Evolutionary conservation across 2,113 vertebrate genomes (phyloP).

Genomic region (Lichenostomus cassidix): DNA sequence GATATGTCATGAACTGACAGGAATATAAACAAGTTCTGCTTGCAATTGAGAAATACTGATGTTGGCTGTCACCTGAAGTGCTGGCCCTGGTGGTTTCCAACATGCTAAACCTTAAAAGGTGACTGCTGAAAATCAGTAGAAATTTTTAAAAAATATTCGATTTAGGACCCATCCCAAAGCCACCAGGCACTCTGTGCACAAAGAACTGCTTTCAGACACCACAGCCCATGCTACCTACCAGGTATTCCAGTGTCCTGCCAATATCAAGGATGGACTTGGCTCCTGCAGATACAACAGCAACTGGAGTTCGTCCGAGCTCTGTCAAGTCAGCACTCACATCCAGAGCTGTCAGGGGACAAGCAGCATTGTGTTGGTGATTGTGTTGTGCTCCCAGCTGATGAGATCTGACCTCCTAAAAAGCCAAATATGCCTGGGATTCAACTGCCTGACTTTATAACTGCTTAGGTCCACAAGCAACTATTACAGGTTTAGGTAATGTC

Average conservation of each 20-base stretch:
- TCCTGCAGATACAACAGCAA: slow-evolving; percentile 87
- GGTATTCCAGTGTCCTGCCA: slow-evolving; percentile 87
- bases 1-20: neutral
- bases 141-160: neutral
- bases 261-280: slow-evolving; percentile 91
- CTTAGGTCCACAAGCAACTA: neutral
- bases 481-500: neutral
- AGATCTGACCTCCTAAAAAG: neutral
- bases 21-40: neutral
- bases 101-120: neutral
- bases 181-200: neutral
- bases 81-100: neutral
- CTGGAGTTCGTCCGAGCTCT: slow-evolving; percentile 86
- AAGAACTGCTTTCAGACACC: neutral
- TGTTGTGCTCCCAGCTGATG: neutral
- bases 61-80: neutral
- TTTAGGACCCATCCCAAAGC: neutral
- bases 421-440: neutral
- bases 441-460: neutral
- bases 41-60: neutral
- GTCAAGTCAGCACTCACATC: slow-evolving; percentile 91
- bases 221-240: slow-evolving; percentile 72
- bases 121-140: neutral
- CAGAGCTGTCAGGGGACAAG: slow-evolving; percentile 74
- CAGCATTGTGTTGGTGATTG: neutral